These are phyloP conservation scores for Eutolmus rufibarbis DNA, from an alignment of 2,888 invertebrate genomes.

Conservation along the genomic window DNA sequence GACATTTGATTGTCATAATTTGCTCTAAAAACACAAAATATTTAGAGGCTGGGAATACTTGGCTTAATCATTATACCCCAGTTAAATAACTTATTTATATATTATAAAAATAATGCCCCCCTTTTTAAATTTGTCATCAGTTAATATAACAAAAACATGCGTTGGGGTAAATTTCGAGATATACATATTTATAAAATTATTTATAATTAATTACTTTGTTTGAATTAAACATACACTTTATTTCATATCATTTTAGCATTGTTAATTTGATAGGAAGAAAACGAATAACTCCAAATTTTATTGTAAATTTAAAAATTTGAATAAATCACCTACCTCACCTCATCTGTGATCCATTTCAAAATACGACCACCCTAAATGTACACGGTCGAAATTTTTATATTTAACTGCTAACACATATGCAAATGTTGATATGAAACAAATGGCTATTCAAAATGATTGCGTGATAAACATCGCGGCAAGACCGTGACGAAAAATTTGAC, in stretches of 20 bases:
- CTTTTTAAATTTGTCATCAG: background rate
- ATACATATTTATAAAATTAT: no score
- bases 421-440: background rate
- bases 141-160: no score
- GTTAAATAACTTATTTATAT: background rate
- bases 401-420: background rate
- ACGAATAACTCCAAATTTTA: background rate
- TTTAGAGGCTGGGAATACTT: background rate
- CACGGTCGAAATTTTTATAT: background rate
- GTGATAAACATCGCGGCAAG: background rate
- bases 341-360: background rate
- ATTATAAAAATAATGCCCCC: background rate
- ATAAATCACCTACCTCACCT: background rate
- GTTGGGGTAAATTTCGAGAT: no score
- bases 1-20: background rate
- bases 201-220: no score
- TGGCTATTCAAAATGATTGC: background rate
- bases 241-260: no score
- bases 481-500: background rate
- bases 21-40: background rate
- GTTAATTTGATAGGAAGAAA: background rate
- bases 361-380: background rate
- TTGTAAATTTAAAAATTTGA: background rate
- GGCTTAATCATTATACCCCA: background rate
- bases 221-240: no score